Base-by-base conservation (phyloP, 92 coral and sea anemone genomes). In the Epizoanthus stellaris region DNA sequence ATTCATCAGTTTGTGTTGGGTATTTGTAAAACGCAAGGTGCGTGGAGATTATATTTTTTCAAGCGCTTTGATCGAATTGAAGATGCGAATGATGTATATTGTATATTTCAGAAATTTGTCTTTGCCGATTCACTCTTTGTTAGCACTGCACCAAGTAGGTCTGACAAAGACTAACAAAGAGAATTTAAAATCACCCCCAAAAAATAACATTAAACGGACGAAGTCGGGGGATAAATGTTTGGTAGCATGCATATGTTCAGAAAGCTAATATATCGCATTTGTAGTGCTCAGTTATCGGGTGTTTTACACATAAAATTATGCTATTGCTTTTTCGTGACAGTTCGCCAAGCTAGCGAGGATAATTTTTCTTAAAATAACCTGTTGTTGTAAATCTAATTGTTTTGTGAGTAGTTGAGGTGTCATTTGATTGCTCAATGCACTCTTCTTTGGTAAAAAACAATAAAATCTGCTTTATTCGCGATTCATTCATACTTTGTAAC, bases 321-420 rank as follows among this genome's bases (percentile, higher is more conserved):
- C 11, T 20, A 62, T 9, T 73, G 52, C 52, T 25, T 58, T 17
- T 14, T 14, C 13, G 53, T 16, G 69, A 76, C 66, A 59, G 25
- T 76, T 76, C 49, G 20, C 21, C 80, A 13, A 75, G 34, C 34
- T 30, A 30, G 60, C 63, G 21, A 49, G n/a, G 15, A 1, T 23
- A 76, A 76, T 16, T 45, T 76, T 34, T 63, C 43, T 3, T n/a
- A 76, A 62, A 59, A 59, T 76, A 59, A 36, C 6, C 82, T 76
- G 47, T 76, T 36, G 47, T 76, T 14, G n/a, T 4, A 76, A 76
- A 59, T 58, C 23, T 38, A 58, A 58, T 59, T 39, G 82, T 59
- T 76, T 76, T 11, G 45, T 9, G 12, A 25, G 54, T 38, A 68
- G n/a, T 68, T 67, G 73, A 67, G 54, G 69, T 76, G 81, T 34